These are phyloP conservation scores for Chironomus striatipennis DNA, from an alignment of 1,140 invertebrate genomes.

Conservation along the genomic window DNA sequence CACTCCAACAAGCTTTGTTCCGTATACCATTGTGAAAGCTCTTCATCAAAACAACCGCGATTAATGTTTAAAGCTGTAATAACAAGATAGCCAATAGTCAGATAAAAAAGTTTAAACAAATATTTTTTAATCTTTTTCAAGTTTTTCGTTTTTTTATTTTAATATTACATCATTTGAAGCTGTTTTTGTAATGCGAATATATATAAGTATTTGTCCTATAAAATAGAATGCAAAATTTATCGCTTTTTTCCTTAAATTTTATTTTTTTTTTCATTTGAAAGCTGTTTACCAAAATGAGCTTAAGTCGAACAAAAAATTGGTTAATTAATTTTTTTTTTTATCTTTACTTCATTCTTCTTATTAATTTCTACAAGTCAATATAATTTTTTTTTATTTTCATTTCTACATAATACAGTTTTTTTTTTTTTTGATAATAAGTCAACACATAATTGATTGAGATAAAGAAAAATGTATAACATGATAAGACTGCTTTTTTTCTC, in stretches of 20 bases:
- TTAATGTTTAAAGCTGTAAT: too few species aligned
- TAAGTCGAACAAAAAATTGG: conserved; percentile 1
- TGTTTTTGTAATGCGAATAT: background rate
- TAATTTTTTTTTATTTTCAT: background rate
- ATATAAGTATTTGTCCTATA: background rate
- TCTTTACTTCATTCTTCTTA: background rate
- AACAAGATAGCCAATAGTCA: too few species aligned
- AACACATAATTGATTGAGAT: conserved; percentile 12
- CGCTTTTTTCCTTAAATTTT: background rate
- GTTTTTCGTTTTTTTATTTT: background rate
- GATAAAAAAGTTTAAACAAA: background rate
- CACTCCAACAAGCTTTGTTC: too few species aligned
- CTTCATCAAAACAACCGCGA: too few species aligned
- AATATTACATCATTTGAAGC: background rate
- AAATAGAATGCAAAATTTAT: conserved; percentile 10
- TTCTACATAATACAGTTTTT: background rate
- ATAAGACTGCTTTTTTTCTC: background rate
- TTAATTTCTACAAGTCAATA: background rate
- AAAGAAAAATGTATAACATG: conserved; percentile 1
- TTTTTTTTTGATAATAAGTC: background rate
- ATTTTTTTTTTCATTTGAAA: conserved; percentile 3
- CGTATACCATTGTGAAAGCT: too few species aligned
- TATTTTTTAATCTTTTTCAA: background rate
- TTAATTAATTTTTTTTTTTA: background rate
- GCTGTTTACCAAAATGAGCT: conserved; percentile 7